Evolutionary conservation across 2,888 invertebrate genomes (phyloP), one percentile per base, ranked within the genome.

Genomic region (Oscheius myriophilus): DNA sequence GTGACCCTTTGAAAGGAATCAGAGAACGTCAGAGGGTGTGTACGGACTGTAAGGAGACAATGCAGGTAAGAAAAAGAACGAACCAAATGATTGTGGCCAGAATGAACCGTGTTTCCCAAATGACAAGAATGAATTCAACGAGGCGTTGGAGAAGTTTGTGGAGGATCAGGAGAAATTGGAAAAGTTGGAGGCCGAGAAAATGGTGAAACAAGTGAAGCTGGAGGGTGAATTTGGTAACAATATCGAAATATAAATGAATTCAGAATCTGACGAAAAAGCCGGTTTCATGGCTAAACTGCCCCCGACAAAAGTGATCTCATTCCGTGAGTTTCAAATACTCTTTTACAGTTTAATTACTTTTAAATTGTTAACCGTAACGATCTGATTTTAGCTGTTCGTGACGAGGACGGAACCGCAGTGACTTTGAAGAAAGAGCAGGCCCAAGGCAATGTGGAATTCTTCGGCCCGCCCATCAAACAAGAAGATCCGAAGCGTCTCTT

Each of bases 11-110:
- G 11, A 73, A 72, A 7, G 74, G 75, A 16, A 65, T 78, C 39
- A 45, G 72, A n/a, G 71, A 67, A 23, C 68, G 82, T 2, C 71
- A 76, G 6, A 70, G 82, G 25, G 69, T 75, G 46, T 82, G 82
- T 63, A 71, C 70, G 2, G 76, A 71, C 0, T 82, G 82, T 67
- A 73, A 70, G 46, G 73, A 78, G 54, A 78, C 69, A 26, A 67
- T 78, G 23, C 73, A 77, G 70, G 76, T 76, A 42, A 25, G n/a
- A 11, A 33, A 43, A 18, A 25, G 33, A 61, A 9, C 21, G 23
- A 43, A 63, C 1, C 2, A 42, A 23, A 25, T 6, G 11, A 42
- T 68, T 39, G 9, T 33, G 33, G 9, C 3, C 43, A 67, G 67
- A 59, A 46, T 12, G 67, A 67, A 23, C 67, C 67, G 2, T 67